These are phyloP conservation scores for Ganaspis sp. DNA, from an alignment of 1,140 invertebrate genomes.

Conservation along the genomic window DNA sequence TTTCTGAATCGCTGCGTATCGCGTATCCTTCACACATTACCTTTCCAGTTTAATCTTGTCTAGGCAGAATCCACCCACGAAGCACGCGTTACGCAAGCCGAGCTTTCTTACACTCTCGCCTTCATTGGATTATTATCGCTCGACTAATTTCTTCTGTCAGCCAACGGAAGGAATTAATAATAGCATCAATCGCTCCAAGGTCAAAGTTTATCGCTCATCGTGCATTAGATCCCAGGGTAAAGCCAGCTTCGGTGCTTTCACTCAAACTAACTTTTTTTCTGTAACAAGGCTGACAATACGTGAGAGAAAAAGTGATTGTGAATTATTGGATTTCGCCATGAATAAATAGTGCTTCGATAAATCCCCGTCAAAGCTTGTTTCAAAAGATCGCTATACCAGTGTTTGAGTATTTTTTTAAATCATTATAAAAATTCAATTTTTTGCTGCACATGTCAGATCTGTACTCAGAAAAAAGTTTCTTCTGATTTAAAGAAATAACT, in stretches of 20 bases:
- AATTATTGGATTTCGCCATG: conserved; percentile 2
- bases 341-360: background rate
- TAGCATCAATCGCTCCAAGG: conserved; percentile 18
- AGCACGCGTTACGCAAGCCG: too few species aligned
- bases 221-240: background rate
- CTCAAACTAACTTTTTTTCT: conserved; percentile 2
- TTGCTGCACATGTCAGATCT: too few species aligned
- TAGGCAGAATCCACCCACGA: too few species aligned
- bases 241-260: background rate
- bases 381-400: background rate
- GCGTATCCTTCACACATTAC: background rate
- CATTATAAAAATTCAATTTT: background rate
- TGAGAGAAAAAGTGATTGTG: conserved; percentile 5
- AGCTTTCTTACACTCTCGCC: background rate
- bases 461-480: too few species aligned
- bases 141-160: background rate
- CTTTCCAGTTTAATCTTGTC: background rate
- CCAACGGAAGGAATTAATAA: conserved; percentile 14
- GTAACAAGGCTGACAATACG: background rate
- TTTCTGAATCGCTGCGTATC: background rate
- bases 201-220: conserved; percentile 12
- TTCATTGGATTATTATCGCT: background rate
- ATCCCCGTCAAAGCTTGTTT: background rate
- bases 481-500: too few species aligned
- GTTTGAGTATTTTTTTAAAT: background rate